Evolutionary conservation across 2,888 invertebrate genomes (phyloP), one percentile per base, ranked within the genome.

Genomic region (Boloria euphrosyne): DNA sequence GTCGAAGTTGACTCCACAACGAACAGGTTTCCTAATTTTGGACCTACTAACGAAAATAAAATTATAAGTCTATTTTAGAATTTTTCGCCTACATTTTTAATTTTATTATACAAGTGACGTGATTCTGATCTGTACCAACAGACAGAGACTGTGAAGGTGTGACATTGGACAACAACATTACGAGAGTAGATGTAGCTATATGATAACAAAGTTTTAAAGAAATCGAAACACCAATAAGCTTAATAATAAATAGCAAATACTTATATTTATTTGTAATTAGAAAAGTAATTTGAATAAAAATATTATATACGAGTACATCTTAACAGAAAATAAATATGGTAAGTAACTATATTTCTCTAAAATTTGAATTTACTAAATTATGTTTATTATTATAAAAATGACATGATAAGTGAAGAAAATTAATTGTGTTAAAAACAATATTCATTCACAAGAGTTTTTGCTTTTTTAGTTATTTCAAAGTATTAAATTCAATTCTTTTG

Each of bases 1-100:
- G 72, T 73, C 76, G 78, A 80, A 75, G 75, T 77, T 83, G 76
- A 79, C 72, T 63, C 75, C 76, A 87, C 90, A 90, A 89, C 90
- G 90, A 90, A 89, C 80, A 66, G 69, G 64, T 68, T 60, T 59
- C 53, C 54, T 52, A 65, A 57, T 52, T 44, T 38, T 18, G 70
- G 53, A 44, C 55, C 65, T 63, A 57, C 54, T 67, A 72, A 72
- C 73, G 75, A 75, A 72, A 50, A 61, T 59, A 53, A 66, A 68
- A 62, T 69, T 69, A 70, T 62, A 47, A 67, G 62, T 51, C 64
- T 70, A 71, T 61, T 66, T 65, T 61, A 64, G 63, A 49, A 27
- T 51, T 67, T 63, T 67, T 67, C 66, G 53, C 65, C 65, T 58
- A 63, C 62, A 61, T 55, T 68, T 66, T 72, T 69, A 46, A 69